A percentile compares a stretch with the other conserved stretches of the same genome.
Evolutionary conservation across 2,888 invertebrate genomes (phyloP).

Genomic region (Aleiodes testaceus): DNA sequence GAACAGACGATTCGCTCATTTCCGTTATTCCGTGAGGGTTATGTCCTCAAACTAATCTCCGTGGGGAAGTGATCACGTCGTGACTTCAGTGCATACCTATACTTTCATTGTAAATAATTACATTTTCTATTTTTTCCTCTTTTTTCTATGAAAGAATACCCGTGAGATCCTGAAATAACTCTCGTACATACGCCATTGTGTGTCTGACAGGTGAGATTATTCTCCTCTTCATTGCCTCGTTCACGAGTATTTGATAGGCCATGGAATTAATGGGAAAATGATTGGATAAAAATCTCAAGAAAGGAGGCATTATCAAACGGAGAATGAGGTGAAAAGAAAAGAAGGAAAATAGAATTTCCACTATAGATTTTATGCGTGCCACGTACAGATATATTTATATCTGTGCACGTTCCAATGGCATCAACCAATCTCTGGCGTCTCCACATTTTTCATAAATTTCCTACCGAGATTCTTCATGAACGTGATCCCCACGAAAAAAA

Average conservation of each 20-base stretch:
- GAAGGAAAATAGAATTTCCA: background rate
- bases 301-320: background rate
- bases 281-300: slow-evolving; percentile 6
- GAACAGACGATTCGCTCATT: slow-evolving; percentile 35
- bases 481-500: slow-evolving; percentile 21
- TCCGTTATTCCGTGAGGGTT: slow-evolving; percentile 31
- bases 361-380: slow-evolving; percentile 4
- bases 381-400: too few species aligned
- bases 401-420: slow-evolving; percentile 8
- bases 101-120: too few species aligned
- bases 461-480: slow-evolving; percentile 17
- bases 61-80: slow-evolving; percentile 20
- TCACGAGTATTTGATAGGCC: too few species aligned
- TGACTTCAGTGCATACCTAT: background rate
- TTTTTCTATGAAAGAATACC: too few species aligned
- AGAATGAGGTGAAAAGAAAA: background rate
- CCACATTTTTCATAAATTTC: slow-evolving; percentile 33
- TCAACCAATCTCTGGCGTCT: slow-evolving; percentile 10
- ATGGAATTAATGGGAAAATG: slow-evolving; percentile 10
- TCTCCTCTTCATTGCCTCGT: too few species aligned
- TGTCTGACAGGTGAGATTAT: too few species aligned
- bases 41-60: slow-evolving; percentile 38
- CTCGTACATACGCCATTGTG: too few species aligned
- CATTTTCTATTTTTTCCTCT: too few species aligned
- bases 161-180: too few species aligned